Evolutionary conservation across 2,113 vertebrate species (phyloP), one percentile per base, ranked within the genome.

Genomic region (Tragelaphus buxtoni): DNA sequence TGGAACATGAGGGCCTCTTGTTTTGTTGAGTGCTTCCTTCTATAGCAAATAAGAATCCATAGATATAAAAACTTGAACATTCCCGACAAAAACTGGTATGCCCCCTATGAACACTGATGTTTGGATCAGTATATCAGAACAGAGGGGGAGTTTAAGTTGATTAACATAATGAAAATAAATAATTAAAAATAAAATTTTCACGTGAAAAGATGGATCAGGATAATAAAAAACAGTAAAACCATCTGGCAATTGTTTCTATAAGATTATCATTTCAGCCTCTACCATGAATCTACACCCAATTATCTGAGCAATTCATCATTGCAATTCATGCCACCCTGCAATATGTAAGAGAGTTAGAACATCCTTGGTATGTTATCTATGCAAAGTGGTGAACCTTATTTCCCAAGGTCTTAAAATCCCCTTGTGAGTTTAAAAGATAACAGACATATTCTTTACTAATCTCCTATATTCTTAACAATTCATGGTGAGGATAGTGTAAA

Each of bases 81-180:
- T 95, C 53, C 63, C 53, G 39, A 92, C 30, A 96, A 97, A 97
- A 96, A 91, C 22, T 88, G 26, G 39, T 85, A 92, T 92, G 61
- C 47, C 88, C n/a, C 95, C 55, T 26, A 82, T 65, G 56, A 53
- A 94, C 35, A 94, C 22, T 87, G 60, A 92, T 97, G 89, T 95
- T 53, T 87, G 11, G 51, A 74, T 87, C 49, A 93, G 90, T 49
- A 63, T 65, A 89, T 87, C 55, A 86, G 80, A 96, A 92, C 9
- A 74, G 8, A 93, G 49, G 10, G 10, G 80, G 79, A 88, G 28
- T 97, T 90, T 83, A 80, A 82, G 53, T 96, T 97, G 88, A 94
- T 92, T 94, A 95, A 95, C 76, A 92, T 97, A 97, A 89, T 91
- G 72, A 95, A 96, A 94, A 94, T 90, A 96, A 95, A 95, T 74